Conservation (phyloP, 2,113 vertebrate genomes). For the Pogonocichla stellata region DNA sequence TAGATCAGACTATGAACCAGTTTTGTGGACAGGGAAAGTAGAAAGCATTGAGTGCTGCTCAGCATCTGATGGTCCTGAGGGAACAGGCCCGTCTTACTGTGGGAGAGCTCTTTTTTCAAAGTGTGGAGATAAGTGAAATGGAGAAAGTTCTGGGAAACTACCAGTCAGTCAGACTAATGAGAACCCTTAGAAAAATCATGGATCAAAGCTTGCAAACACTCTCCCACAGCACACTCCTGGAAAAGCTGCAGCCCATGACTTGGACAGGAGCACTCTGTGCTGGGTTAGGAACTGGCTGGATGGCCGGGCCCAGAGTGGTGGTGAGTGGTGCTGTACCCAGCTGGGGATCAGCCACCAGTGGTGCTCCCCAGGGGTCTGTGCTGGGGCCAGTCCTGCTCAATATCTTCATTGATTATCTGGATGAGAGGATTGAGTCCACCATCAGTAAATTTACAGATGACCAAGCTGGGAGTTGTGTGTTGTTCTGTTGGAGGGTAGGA, state of each 20-base stretch:
- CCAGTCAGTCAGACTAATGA: not conserved
- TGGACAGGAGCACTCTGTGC: not conserved
- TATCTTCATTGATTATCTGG: not conserved
- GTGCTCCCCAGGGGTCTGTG: not conserved
- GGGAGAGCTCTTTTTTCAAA: not conserved
- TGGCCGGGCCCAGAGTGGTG: accelerated
- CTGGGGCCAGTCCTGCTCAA: no score
- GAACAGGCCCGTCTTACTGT: not conserved
- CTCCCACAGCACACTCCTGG: not conserved
- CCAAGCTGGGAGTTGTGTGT: accelerated
- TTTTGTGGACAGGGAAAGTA: not conserved
- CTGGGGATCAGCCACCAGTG: no score
- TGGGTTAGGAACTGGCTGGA: not conserved
- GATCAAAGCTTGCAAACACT: not conserved
- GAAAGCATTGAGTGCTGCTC: not conserved
- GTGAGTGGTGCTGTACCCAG: not conserved
- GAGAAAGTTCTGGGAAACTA: not conserved
- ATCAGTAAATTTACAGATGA: not conserved
- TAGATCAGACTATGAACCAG: not conserved
- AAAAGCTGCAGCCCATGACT: not conserved
- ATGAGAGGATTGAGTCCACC: not conserved
- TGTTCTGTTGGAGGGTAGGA: not conserved
- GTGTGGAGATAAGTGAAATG: not conserved
- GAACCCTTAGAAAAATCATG: not conserved
- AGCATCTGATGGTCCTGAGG: not conserved